Evolutionary conservation across 1,140 invertebrate species (phyloP).

Genomic region (Pentalonia nigronervosa): DNA sequence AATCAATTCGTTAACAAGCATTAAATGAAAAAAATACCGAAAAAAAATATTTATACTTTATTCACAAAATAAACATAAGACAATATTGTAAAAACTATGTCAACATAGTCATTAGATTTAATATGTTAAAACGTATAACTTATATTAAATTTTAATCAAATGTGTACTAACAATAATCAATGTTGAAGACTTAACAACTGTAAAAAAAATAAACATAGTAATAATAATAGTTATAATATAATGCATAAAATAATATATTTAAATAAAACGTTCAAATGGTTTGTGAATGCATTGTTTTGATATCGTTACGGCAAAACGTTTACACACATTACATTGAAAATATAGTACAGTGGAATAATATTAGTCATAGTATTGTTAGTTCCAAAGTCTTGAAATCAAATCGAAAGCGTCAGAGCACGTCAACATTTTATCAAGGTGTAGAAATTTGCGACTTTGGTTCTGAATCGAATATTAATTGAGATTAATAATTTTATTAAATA

Average conservation of each 20-base stretch:
- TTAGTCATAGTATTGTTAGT: no score
- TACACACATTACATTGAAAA: background rate
- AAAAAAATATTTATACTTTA: background rate
- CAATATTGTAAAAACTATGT: background rate
- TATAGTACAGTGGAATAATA: background rate
- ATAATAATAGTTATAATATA: background rate
- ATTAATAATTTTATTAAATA: background rate
- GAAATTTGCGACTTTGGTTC: background rate
- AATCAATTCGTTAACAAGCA: background rate
- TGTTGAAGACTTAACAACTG: background rate
- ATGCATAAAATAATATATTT: background rate
- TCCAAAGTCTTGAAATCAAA: background rate
- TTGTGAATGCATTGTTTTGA: no score
- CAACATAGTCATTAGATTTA: background rate
- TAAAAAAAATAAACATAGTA: background rate
- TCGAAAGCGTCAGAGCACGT: background rate
- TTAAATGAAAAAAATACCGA: background rate
- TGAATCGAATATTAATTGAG: background rate
- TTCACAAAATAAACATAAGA: background rate
- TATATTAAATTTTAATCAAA: background rate
- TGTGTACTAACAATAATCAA: background rate
- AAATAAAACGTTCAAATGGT: background rate
- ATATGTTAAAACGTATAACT: background rate
- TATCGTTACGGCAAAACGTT: background rate
- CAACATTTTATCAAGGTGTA: background rate